A percentile compares a stretch with the other conserved stretches of the same genome.
phyloP scores from a whole-genome alignment of 2,797 vertebrate species.

The Cetoscarus ocellatus region DNA sequence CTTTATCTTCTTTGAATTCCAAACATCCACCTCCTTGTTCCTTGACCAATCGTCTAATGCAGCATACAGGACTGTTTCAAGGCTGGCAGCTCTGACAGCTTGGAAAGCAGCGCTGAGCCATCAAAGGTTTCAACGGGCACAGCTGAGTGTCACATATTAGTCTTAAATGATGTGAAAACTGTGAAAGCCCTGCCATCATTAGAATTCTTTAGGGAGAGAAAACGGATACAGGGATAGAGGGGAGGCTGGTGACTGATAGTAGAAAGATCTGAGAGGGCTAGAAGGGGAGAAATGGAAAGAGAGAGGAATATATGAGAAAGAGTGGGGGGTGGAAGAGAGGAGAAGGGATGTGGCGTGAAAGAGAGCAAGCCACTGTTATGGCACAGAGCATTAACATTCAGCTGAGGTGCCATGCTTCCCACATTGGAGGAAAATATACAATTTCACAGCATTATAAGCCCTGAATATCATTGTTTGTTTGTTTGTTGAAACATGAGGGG shows the following conservation, averaged over 20 bases:
- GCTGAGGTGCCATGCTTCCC: conserved; percentile 40
- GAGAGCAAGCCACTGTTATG: conserved; percentile 61
- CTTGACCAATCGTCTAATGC: conserved; percentile 76
- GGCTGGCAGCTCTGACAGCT: conserved; percentile 76
- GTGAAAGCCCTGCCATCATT: conserved; percentile 79
- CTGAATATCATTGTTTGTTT: conserved; percentile 72
- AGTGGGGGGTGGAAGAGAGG: conserved; percentile 23
- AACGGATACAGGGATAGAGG: conserved; percentile 51
- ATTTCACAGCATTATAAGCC: conserved; percentile 64
- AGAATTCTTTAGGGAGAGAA: conserved; percentile 67
- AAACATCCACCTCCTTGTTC: conserved; percentile 65
- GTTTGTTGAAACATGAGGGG: conserved; percentile 57
- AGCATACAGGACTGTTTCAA: conserved; percentile 63
- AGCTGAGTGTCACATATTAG: conserved; percentile 80
- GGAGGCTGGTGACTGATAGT: conserved; percentile 53
- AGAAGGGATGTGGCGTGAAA: conserved; percentile 48
- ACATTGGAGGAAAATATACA: conserved; percentile 54
- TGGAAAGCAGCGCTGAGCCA: conserved; percentile 66
- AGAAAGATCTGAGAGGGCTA: conserved; percentile 49
- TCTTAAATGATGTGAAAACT: conserved; percentile 81
- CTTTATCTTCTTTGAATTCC: conserved; percentile 61
- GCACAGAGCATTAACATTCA: conserved; percentile 70
- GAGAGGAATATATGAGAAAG: conserved; percentile 30
- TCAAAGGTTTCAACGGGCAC: conserved; percentile 79
- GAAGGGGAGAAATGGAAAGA: conserved; percentile 24